Base-by-base conservation (phyloP, 2,888 invertebrate species). In the Chouioia cunea region DNA sequence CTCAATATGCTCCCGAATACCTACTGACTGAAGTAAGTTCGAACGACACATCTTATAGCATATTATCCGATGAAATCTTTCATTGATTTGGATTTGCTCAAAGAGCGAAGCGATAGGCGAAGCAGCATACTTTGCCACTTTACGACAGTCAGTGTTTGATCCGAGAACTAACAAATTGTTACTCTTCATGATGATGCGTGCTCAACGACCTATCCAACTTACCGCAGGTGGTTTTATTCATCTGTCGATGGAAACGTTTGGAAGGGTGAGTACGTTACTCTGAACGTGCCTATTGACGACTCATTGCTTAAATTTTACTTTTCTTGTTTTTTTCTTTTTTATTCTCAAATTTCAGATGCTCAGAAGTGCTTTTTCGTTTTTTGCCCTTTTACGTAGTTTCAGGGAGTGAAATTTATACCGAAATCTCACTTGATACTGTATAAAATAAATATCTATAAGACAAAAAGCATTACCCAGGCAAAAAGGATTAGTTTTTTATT, bases 171-270 rank as follows among this genome's bases (percentile, higher is more conserved):
- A 68, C 16, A 44, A 53, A 18, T 16, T 71, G 4, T 12, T 71
- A 10, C 16, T 36, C 0, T 22, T 71, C 4, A 47, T 65, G 15
- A 71, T 65, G 48, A 12, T 64, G 48, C 48, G 68, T 18, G 65
- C 65, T 0, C 64, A 72, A 14, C 59, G 27, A 14, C 71, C 71
- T 8, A 14, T 68, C 0, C 67, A 71, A 60, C 6, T 64, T 18
- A 71, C 71, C 3, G 71, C 67, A 12, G 67, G 64, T 18, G 67
- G 67, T 2, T 67, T 16, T 15, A 22, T 64, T 0, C 50, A 54
- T 1, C 18, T 71, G 1, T 71, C 71, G 0, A 50, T 72, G 16
- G 50, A 65, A 46, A 65, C 68, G 6, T 72, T 72, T n/a, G 52
- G 44, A 14, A 2, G 3, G 0, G 71, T 72, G 47, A 12, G 65